A percentile compares a stretch with the other conserved stretches of the same genome.
Conservation (phyloP, 1,140 invertebrate genomes). For the Drosophila sp. region DNA sequence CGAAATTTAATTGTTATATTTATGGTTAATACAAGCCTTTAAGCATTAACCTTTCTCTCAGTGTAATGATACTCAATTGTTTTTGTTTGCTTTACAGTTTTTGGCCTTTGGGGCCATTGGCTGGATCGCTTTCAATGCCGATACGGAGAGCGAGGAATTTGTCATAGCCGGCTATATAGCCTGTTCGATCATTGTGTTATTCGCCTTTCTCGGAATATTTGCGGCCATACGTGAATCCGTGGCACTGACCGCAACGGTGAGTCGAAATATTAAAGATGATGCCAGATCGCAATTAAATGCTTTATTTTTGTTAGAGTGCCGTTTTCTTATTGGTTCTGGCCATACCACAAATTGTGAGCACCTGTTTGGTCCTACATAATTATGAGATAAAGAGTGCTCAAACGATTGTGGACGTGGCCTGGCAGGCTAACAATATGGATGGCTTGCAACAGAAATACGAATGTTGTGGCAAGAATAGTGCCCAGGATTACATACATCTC, state of each 20-base stretch:
- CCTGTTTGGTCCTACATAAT: slow-evolving; percentile 55
- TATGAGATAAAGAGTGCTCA: slow-evolving; percentile 56
- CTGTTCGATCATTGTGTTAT: slow-evolving; percentile 56
- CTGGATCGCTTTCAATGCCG: slow-evolving; percentile 68
- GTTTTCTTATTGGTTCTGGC: slow-evolving; percentile 70
- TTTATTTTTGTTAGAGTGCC: slow-evolving; percentile 46
- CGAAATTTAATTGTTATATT: too few relatives aligned
- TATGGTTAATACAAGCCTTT: too few relatives aligned
- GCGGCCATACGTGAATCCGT: slow-evolving; percentile 72
- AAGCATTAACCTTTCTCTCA: background rate
- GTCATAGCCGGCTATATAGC: slow-evolving; percentile 61
- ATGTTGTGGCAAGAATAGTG: slow-evolving; percentile 71
- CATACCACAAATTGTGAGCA: slow-evolving; percentile 59
- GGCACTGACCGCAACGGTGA: slow-evolving; percentile 61
- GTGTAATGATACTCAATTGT: background rate
- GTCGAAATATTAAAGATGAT: background rate
- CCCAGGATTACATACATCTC: slow-evolving; percentile 71
- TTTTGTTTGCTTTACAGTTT: slow-evolving; percentile 47
- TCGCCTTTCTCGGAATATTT: slow-evolving; percentile 66
- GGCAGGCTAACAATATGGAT: slow-evolving; percentile 75
- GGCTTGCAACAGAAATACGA: slow-evolving; percentile 63
- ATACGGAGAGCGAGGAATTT: slow-evolving; percentile 56
- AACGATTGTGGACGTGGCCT: slow-evolving; percentile 61
- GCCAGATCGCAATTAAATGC: background rate
- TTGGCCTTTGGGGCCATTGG: slow-evolving; percentile 65